Percentiles rank a stretch among this genome's conserved stretches.
phyloP scores from a whole-genome alignment of 2,113 vertebrate genomes.

The Dermatemys mawii region DNA sequence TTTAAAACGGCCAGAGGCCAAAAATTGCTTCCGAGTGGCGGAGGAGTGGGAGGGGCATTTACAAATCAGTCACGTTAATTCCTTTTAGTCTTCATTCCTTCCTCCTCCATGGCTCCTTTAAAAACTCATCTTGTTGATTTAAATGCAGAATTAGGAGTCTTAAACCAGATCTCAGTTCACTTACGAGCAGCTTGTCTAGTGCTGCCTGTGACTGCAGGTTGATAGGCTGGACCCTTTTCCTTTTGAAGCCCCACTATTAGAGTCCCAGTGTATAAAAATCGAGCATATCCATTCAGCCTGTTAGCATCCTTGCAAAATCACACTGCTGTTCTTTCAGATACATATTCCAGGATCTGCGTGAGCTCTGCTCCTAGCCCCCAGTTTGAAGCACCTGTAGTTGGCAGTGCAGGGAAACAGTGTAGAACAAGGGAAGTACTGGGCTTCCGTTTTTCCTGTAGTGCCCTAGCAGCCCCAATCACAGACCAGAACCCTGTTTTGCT shows the following conservation, averaged over 20 bases:
- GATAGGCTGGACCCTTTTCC: background rate
- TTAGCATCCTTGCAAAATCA: background rate
- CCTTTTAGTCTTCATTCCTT: accelerated
- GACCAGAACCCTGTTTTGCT: background rate
- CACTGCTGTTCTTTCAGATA: background rate
- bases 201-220: background rate
- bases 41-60: no score
- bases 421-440: background rate
- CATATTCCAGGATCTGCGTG: background rate
- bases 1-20: background rate
- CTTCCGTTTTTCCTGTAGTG: background rate
- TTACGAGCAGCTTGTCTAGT: background rate
- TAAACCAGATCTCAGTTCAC: background rate
- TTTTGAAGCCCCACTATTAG: no score
- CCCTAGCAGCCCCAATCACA: background rate
- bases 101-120: background rate
- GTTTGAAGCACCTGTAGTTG: background rate
- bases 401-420: background rate
- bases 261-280: background rate
- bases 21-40: background rate
- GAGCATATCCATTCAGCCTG: background rate
- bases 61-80: no score
- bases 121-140: background rate
- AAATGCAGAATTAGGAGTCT: background rate
- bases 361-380: background rate